phyloP scores from a whole-genome alignment of 2,113 vertebrate species.

The Bolborhynchus lineola region DNA sequence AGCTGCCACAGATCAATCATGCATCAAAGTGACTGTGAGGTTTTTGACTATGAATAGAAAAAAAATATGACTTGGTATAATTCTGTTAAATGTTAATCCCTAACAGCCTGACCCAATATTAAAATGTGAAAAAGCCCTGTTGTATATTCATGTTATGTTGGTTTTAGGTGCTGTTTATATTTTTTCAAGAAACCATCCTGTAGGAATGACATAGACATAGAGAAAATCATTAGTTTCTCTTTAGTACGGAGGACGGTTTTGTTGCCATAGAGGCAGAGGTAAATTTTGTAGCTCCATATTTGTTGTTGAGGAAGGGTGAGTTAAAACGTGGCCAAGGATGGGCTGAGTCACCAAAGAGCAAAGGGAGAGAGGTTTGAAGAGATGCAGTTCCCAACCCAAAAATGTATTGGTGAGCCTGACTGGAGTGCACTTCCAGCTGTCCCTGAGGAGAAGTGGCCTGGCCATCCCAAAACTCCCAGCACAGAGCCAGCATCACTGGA shows the following conservation, averaged over 20 bases:
- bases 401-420: neutral
- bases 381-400: neutral
- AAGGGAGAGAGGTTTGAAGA: neutral
- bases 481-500: neutral
- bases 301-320: neutral
- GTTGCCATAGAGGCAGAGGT: neutral
- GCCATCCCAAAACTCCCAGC: neutral
- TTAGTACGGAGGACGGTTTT: neutral
- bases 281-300: neutral
- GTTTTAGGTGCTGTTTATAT: neutral
- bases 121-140: neutral
- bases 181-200: neutral
- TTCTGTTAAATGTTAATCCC: neutral
- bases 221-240: neutral
- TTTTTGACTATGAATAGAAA: neutral
- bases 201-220: neutral
- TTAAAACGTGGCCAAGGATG: neutral
- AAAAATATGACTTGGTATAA: neutral
- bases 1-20: neutral
- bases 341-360: neutral
- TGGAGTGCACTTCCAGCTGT: neutral
- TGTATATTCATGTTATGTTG: neutral
- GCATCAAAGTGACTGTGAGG: neutral
- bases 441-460: neutral
- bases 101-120: neutral